Conservation (phyloP, 2,888 invertebrate species). For the Rosalia funebris region DNA sequence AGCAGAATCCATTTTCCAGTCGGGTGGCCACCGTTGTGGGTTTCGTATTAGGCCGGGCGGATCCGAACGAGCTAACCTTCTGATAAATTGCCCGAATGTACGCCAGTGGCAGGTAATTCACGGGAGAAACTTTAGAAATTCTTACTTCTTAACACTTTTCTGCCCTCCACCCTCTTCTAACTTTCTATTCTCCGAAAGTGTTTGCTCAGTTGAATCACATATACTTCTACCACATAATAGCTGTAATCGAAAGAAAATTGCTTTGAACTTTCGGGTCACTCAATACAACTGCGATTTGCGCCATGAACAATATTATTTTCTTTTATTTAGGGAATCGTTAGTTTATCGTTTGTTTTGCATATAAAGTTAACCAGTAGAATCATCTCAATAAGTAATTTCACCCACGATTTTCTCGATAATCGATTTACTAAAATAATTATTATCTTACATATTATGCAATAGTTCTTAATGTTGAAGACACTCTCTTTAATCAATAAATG, state of each 20-base stretch:
- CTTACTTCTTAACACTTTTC: constrained; percentile 62
- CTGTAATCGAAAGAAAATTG: constrained; percentile 61
- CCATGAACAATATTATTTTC: constrained; percentile 49
- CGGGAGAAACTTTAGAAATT: constrained; percentile 60
- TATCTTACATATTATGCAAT: too few species aligned
- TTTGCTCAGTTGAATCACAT: constrained; percentile 59
- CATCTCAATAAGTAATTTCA: too few species aligned
- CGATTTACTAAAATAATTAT: too few species aligned
- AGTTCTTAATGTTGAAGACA: too few species aligned
- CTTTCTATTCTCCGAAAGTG: constrained; percentile 51
- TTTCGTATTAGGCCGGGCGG: constrained; percentile 49
- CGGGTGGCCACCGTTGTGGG: constrained; percentile 53
- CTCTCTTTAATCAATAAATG: too few species aligned
- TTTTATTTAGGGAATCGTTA: constrained; percentile 25
- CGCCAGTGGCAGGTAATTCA: constrained; percentile 71
- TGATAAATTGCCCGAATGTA: constrained; percentile 74
- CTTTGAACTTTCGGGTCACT: constrained; percentile 57
- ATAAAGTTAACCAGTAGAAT: too few species aligned
- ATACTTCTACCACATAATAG: constrained; percentile 58
- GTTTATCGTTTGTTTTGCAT: not conserved
- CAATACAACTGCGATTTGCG: constrained; percentile 56
- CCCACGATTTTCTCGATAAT: too few species aligned
- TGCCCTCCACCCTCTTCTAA: constrained; percentile 40
- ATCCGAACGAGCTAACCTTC: constrained; percentile 47
- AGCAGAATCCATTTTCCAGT: constrained; percentile 59